Base-by-base conservation (phyloP, 2,888 invertebrate species). In the Tanytarsus gracilentus region DNA sequence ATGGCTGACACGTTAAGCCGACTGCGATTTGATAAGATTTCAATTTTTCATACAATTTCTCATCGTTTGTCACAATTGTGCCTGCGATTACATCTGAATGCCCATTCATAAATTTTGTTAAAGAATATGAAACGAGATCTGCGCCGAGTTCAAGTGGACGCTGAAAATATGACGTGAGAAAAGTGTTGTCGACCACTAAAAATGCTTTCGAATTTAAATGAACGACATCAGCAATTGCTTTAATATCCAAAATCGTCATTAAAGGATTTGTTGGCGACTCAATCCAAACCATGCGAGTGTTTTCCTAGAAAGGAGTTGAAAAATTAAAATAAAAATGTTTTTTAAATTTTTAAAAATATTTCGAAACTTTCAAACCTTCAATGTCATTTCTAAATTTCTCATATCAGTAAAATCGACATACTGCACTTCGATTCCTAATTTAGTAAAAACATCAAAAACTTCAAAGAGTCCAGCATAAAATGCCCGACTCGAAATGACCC, bases 191-290 rank as follows among this genome's bases (percentile, higher is more conserved):
- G 2, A 92, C 87, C 0, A 84, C 84, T 4, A 90, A 73, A 63
- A 86, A 76, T 27, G 53, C 73, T 53, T 73, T 66, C 50, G 70
- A 67, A 48, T 76, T 71, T 44, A 74, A 74, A 67, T 80, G 84
- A 58, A 83, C 79, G 1, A 83, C 74, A 62, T 83, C 80, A 0
- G 80, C 71, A 27, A 91, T 76, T 0, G 80, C 84, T 66, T 80
- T 79, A 59, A 98, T 89, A 70, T 98, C 96, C 6, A 85, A 79
- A n/a, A 98, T 79, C 76, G 92, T 91, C 65, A 97, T 72, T 7
- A 88, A 76, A 0, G 98, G 98, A 76, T 98, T 98, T 11, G 96
- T 94, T 0, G 97, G 97, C 0, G 90, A 86, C 74, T 98, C 98
- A 63, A 96, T 73, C 96, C 96, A 98, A 39, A 98, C 77, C 73